phyloP scores from a whole-genome alignment of 2,113 vertebrate genomes.

The Nesospiza acunhae region DNA sequence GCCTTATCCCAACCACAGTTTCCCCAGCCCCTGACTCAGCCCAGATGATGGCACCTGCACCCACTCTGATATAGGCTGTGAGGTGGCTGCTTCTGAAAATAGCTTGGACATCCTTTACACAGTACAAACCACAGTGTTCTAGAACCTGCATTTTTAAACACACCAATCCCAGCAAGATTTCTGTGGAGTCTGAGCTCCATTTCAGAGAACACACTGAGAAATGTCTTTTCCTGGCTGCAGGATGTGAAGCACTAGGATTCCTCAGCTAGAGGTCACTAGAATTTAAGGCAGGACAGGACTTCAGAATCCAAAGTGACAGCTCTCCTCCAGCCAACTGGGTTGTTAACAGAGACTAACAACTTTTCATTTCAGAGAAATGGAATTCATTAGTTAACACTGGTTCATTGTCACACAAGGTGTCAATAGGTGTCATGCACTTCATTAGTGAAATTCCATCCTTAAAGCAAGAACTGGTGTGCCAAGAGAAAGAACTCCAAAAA shows the following conservation, averaged over 20 bases:
- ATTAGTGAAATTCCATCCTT: background rate
- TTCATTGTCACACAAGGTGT: background rate
- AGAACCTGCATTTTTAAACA: background rate
- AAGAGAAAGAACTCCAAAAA: background rate
- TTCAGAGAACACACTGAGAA: background rate
- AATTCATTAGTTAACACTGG: background rate
- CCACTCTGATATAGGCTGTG: background rate
- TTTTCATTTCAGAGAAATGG: background rate
- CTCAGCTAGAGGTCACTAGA: constrained; percentile 12
- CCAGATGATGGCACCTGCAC: background rate
- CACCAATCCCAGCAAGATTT: background rate
- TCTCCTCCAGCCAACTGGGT: background rate
- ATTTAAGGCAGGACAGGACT: constrained; percentile 10
- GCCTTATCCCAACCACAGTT: no score
- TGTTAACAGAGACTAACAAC: background rate
- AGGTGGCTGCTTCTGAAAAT: background rate
- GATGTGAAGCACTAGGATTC: background rate
- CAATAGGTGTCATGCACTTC: background rate
- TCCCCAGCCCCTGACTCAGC: background rate
- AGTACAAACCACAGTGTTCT: background rate
- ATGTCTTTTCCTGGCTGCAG: background rate
- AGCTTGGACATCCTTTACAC: background rate
- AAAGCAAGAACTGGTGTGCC: background rate
- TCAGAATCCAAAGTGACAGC: background rate
- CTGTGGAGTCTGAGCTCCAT: background rate